Conservation (phyloP, 2,888 invertebrate genomes). For the Coremacera marginata region DNA sequence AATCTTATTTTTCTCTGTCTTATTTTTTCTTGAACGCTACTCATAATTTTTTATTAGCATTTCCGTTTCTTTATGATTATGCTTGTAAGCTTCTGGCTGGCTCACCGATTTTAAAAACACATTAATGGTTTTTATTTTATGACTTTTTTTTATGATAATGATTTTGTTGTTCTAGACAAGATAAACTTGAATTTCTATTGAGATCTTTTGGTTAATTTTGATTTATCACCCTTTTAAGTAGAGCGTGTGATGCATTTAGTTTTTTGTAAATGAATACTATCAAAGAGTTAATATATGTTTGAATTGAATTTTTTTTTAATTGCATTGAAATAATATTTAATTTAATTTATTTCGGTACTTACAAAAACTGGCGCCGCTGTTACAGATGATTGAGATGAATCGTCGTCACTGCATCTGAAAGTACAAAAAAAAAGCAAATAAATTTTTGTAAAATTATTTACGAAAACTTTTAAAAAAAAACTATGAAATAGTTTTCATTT, state of each 20-base stretch:
- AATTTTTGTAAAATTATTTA: no score
- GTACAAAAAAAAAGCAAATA: conserved; percentile 21
- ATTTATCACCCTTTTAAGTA: background rate
- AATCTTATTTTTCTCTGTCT: background rate
- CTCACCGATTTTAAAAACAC: no score
- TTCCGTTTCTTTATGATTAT: conserved; percentile 7
- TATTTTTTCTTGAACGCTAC: background rate
- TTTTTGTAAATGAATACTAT: background rate
- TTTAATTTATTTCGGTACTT: conserved; percentile 47
- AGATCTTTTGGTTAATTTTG: background rate
- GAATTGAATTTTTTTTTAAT: background rate
- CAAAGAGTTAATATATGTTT: background rate
- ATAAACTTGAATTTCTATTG: background rate
- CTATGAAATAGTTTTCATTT: no score
- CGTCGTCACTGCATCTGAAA: conserved; percentile 58
- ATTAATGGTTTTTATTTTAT: background rate
- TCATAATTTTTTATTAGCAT: background rate
- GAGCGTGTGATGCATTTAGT: background rate
- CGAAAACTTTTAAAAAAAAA: no score
- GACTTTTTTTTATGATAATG: background rate
- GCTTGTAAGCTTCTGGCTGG: no score
- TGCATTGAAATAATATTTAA: no score
- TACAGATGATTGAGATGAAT: conserved; percentile 53
- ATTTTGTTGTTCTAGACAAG: background rate
- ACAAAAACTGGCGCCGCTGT: conserved; percentile 57